These are phyloP conservation scores for Porites evermanni DNA, from an alignment of 92 coral and sea anemone genomes.

Conservation along the genomic window DNA sequence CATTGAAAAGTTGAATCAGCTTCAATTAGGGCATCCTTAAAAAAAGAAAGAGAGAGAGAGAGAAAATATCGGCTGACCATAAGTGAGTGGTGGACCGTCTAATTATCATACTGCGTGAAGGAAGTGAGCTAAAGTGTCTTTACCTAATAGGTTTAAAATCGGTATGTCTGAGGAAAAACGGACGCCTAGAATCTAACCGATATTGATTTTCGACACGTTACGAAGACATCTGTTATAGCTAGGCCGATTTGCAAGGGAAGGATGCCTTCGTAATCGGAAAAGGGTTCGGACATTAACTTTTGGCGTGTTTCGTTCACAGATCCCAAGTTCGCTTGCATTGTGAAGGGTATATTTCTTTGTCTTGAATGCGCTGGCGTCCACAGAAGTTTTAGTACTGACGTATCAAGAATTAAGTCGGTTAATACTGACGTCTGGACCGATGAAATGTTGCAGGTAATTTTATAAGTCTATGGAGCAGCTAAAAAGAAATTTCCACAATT, in stretches of 20 bases:
- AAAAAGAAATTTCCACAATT: not conserved
- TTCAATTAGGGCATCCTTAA: no score
- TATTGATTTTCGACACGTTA: no score
- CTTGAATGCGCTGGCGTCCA: conserved; percentile 21
- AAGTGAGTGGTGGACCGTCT: no score
- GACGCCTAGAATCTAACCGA: no score
- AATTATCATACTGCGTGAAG: no score
- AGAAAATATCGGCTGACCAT: no score
- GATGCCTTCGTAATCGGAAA: not conserved
- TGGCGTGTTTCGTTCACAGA: not conserved
- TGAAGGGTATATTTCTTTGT: conserved; percentile 40
- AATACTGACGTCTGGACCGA: conserved; percentile 14
- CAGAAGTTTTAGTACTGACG: conserved; percentile 11
- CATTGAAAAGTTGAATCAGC: no score
- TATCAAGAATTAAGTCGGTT: conserved; percentile 28
- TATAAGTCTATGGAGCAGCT: not conserved
- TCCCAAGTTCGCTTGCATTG: conserved; percentile 25
- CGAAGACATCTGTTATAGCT: no score
- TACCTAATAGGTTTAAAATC: no score
- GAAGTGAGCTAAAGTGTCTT: no score
- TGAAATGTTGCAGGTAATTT: conserved; percentile 16
- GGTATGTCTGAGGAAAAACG: no score
- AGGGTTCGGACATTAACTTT: not conserved
- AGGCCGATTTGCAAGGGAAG: not conserved
- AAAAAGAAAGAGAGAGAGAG: no score